Base-by-base conservation (phyloP, 1,140 invertebrate genomes). In the Chymomyza costata region DNA sequence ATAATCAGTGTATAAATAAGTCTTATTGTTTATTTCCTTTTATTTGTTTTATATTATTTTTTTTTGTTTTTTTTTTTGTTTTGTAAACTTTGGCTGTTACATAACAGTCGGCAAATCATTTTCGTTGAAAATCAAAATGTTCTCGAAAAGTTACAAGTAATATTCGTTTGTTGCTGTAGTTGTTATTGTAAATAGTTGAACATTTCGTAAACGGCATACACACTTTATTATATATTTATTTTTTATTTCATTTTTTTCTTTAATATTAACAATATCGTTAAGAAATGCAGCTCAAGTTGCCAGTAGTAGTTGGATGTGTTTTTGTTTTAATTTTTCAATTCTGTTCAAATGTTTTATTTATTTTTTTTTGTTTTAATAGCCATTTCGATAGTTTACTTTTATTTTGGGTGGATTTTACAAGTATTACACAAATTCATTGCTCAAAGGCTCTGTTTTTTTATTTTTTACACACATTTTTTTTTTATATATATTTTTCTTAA, bases 1-100 rank as follows among this genome's bases (percentile, higher is more conserved):
- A 80, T 80, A 80, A 80, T 80, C 60, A 68, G 73, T 80, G 64
- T 80, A 64, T 80, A 80, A 80, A 80, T 80, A 80, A 80, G 73
- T 80, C 73, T 80, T 80, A 68, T 78, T 40, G 69, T 53, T 73
- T 69, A 71, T 66, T 51, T 34, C 7, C 3, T 6, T 34, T 40
- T n/a, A n/a, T 32, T 53, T 47, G 38, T 56, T 25, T 32, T 40
- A 32, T 54, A n/a, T n/a, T 38, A 14, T 15, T 38, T 38, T 15
- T 17, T 3, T 38, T 38, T 38, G 13, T 38, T 5, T 38, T 38
- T 38, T 25, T 19, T 32, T 5, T 31, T 14, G 6, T 34, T 34
- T 34, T 10, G n/a, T 6, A 14, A 34, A 10, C n/a, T 34, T 10
- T 28, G 25, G 5, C n/a, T n/a, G n/a, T n/a, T n/a, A n/a, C n/a